Percentiles rank a stretch among this genome's conserved stretches.
Evolutionary conservation across 2,888 invertebrate genomes (phyloP).

Genomic region (Odontothrips loti): DNA sequence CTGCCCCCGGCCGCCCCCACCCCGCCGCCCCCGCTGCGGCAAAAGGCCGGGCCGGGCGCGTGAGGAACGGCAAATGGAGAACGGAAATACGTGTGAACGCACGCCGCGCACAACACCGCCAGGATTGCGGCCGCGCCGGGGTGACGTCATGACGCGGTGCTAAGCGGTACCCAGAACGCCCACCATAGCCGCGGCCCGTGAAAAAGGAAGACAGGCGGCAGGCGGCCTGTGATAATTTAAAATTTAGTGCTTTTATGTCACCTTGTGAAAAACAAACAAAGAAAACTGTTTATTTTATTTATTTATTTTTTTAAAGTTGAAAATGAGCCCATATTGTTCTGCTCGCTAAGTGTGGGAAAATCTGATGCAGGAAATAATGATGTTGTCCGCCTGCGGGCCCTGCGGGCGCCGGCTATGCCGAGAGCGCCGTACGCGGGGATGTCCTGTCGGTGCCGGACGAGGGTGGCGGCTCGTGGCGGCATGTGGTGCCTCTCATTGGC

Average conservation of each 20-base stretch:
- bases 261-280: too few species aligned
- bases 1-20: not conserved
- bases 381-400: too few species aligned
- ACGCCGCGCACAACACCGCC: not conserved
- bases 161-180: not conserved
- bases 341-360: not conserved
- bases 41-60: not conserved
- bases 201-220: too few species aligned
- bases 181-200: too few species aligned
- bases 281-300: too few species aligned
- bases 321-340: too few species aligned
- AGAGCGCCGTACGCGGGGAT: not conserved
- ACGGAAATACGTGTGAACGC: conserved; percentile 18
- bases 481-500: not conserved
- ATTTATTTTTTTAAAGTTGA: too few species aligned
- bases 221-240: too few species aligned
- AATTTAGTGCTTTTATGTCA: too few species aligned
- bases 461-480: not conserved
- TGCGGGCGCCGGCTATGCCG: too few species aligned
- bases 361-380: not conserved
- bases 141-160: not conserved
- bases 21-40: not conserved
- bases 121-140: not conserved
- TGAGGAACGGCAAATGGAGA: conserved; percentile 24
- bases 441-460: not conserved